phyloP scores from a whole-genome alignment of 2,797 vertebrate species.

The Gallinago stenura region DNA sequence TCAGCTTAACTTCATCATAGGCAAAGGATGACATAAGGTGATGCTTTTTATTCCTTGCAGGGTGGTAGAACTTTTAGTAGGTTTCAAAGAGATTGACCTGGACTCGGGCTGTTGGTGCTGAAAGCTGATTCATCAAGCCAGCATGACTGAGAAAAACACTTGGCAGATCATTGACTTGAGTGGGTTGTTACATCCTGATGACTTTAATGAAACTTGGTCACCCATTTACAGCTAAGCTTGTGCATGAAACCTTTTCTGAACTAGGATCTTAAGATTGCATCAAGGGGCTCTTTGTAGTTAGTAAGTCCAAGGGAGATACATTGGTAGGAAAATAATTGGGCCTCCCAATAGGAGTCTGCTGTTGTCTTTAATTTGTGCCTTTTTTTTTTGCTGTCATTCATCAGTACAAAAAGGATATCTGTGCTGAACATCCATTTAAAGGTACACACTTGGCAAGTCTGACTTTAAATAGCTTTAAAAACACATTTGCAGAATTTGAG shows the following conservation, averaged over 20 bases:
- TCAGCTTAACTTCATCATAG: conserved; percentile 40
- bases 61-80: not conserved
- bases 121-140: conserved; percentile 42
- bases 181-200: conserved; percentile 4
- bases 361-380: not conserved
- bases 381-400: not conserved
- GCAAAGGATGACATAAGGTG: conserved; percentile 20
- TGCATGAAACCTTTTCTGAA: not conserved
- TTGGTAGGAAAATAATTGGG: not conserved
- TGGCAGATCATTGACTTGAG: conserved; percentile 28
- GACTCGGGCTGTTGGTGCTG: conserved; percentile 12
- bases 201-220: conserved; percentile 46
- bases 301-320: not conserved
- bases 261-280: not conserved
- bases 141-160: conserved; percentile 29
- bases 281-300: not conserved
- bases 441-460: accelerated
- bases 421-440: not conserved
- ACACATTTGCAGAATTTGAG: not conserved
- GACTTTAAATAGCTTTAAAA: not conserved
- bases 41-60: conserved; percentile 17
- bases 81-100: conserved; percentile 10
- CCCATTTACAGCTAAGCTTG: not conserved
- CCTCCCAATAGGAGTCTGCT: not conserved
- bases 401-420: not conserved